Evolutionary conservation across 1,140 invertebrate species (phyloP).

Genomic region (Gryllus bimaculatus): DNA sequence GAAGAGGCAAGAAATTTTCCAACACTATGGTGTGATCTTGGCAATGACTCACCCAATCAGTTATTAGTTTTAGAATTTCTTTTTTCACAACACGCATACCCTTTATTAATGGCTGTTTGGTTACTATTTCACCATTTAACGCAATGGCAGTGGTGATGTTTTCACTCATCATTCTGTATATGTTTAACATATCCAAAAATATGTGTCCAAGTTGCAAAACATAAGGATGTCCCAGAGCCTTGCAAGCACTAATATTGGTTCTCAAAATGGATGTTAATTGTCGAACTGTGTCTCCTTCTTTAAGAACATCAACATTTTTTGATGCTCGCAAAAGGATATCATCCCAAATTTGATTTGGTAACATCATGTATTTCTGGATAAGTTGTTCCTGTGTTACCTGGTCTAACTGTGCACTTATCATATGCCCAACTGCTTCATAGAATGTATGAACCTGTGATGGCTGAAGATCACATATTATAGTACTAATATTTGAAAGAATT

Average conservation of each 20-base stretch:
- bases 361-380: conserved; percentile 94
- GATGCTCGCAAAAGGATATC: conserved; percentile 95
- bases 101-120: conserved; percentile 95
- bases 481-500: conserved; percentile 90
- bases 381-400: conserved; percentile 79
- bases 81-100: conserved; percentile 98
- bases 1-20: conserved; percentile 94
- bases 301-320: conserved; percentile 87
- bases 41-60: conserved; percentile 89
- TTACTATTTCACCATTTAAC: conserved; percentile 88
- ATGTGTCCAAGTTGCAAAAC: conserved; percentile 73
- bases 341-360: conserved; percentile 99
- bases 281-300: conserved; percentile 92
- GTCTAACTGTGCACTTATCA: conserved; percentile 94
- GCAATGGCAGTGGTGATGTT: conserved; percentile 95
- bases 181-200: conserved; percentile 97
- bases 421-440: conserved; percentile 98
- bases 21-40: conserved; percentile 83
- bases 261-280: conserved; percentile 96
- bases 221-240: conserved; percentile 91
- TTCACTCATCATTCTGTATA: conserved; percentile 98
- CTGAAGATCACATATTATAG: conserved; percentile 97
- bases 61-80: conserved; percentile 95
- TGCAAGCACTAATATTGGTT: conserved; percentile 96
- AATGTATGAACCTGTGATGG: conserved; percentile 98